Conservation (phyloP, 1,140 invertebrate genomes). For the Goniozus legneri region DNA sequence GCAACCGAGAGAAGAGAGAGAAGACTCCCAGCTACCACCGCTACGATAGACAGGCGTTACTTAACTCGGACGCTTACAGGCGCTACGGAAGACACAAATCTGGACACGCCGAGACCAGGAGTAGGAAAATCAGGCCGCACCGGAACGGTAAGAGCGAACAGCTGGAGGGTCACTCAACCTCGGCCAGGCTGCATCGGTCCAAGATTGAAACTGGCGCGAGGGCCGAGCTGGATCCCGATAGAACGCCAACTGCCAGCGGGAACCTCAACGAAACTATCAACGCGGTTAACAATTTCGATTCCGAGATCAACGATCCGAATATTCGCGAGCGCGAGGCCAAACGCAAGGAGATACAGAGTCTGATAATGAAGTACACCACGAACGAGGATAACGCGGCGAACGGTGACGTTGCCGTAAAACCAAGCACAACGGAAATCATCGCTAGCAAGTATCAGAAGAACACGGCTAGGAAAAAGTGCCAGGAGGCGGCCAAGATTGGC, state of each 20-base stretch:
- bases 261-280: conserved; percentile 49
- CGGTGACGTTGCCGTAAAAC: conserved; percentile 21
- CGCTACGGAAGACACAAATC: conserved; percentile 44
- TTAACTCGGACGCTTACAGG: conserved; percentile 23
- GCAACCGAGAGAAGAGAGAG: conserved; percentile 21
- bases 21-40: conserved; percentile 32
- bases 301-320: conserved; percentile 55
- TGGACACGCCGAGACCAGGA: conserved; percentile 36
- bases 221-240: background rate
- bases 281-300: conserved; percentile 48
- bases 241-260: conserved; percentile 14
- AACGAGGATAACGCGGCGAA: conserved; percentile 57
- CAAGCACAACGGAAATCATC: conserved; percentile 49
- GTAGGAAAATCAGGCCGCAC: conserved; percentile 27
- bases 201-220: conserved; percentile 5
- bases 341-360: conserved; percentile 74
- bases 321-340: conserved; percentile 69
- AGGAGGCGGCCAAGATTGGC: conserved; percentile 5
- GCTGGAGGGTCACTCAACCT: conserved; percentile 18
- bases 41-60: conserved; percentile 10
- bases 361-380: conserved; percentile 74
- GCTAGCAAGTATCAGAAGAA: conserved; percentile 46
- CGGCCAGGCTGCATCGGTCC: conserved; percentile 42
- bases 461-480: conserved; percentile 12
- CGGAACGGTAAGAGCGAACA: conserved; percentile 46